Evolutionary conservation across 2,113 vertebrate genomes (phyloP).

Genomic region (Quiscalus mexicanus): DNA sequence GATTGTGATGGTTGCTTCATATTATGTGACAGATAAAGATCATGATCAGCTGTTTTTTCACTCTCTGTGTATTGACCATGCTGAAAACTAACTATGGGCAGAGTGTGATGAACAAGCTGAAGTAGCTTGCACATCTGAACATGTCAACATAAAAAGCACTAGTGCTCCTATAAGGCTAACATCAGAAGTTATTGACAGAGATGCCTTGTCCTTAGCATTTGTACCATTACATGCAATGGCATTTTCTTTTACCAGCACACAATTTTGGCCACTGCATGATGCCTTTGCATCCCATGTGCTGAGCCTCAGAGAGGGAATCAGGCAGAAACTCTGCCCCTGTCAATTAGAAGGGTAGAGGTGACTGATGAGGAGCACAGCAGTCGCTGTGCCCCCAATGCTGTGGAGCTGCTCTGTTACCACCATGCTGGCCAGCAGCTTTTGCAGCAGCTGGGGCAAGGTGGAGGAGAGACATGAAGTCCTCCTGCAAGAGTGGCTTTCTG

Average conservation of each 20-base stretch:
- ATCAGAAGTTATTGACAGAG: neutral
- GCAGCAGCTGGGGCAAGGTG: neutral
- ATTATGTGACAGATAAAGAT: neutral
- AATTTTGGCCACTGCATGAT: neutral
- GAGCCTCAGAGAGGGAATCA: neutral
- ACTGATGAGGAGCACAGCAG: neutral
- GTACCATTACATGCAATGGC: neutral
- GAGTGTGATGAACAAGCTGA: neutral
- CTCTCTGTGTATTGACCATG: neutral
- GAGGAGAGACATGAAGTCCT: neutral
- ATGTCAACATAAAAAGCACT: neutral
- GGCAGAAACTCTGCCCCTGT: neutral
- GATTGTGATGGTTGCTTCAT: neutral
- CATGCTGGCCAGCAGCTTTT: neutral
- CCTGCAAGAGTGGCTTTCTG: neutral
- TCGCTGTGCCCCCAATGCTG: rapidly evolving
- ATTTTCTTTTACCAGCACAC: neutral
- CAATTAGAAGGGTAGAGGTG: neutral
- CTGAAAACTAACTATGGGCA: neutral
- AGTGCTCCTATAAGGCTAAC: neutral
- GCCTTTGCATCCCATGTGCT: rapidly evolving
- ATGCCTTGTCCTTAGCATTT: neutral
- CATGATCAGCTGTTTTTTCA: rapidly evolving
- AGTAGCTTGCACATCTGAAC: neutral
- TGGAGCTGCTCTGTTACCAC: rapidly evolving